Evolutionary conservation across 1,140 invertebrate genomes (phyloP), one percentile per base, ranked within the genome.

Genomic region (Drosophila santomea): DNA sequence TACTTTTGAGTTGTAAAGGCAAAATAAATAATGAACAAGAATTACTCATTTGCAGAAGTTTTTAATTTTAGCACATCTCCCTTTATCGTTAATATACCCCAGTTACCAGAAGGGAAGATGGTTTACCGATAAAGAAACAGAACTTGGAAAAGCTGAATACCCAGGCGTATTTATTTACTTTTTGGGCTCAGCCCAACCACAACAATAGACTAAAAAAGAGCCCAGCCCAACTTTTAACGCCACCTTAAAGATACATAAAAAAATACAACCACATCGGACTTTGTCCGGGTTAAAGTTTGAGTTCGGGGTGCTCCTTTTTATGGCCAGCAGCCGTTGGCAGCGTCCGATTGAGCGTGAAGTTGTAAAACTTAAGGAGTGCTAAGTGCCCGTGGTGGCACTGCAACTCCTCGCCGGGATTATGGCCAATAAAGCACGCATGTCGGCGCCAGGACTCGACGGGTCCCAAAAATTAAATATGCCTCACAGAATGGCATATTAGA

Each of bases 321-420:
- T 84, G 64, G 60, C 58, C 45, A 28, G 50, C 59, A 57, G 47
- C 54, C 38, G 57, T 48, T 63, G 51, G 63, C 50, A 28, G 62
- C 63, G 58, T 45, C 76, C 80, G 68, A 88, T 90, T 88, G 84
- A 80, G 84, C 85, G 84, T 89, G 77, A 88, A 89, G 84, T 89
- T 89, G 85, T 88, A 72, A 88, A 89, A 89, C 80, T 89, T 89
- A 90, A 89, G 84, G 85, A 89, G 85, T 89, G 85, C 85, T 84
- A 89, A 89, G 84, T 90, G 84, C 77, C 77, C 17, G 20, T 47
- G 39, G 38, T 52, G 44, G 39, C 15, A 14, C 45, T 47, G 41
- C 48, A n/a, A 14, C 32, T 43, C 67, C 54, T 36, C 15, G 15
- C 17, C 58, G 28, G 61, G 76, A 80, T 84, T 84, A 88, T 74